Evolutionary conservation across 2,888 invertebrate species (phyloP).

Genomic region (Dryocosmus kuriphilus): DNA sequence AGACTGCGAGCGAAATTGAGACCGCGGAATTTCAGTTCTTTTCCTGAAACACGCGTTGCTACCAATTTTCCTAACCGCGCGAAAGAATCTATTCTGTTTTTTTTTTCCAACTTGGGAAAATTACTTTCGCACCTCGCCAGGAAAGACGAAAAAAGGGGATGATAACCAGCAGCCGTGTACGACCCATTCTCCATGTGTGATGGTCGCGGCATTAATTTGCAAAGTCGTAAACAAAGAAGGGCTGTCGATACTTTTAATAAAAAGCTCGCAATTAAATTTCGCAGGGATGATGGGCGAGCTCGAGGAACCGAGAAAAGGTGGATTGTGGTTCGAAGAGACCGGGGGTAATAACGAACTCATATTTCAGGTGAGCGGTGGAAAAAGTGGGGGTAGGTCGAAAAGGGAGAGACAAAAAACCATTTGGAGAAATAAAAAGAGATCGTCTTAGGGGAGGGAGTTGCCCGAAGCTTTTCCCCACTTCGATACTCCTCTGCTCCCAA

Average conservation of each 20-base stretch:
- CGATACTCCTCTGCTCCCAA: slow-evolving; percentile 45
- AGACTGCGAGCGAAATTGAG: slow-evolving; percentile 28
- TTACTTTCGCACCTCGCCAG: slow-evolving; percentile 26
- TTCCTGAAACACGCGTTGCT: slow-evolving; percentile 28
- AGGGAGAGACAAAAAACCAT: slow-evolving; percentile 58
- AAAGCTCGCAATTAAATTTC: slow-evolving; percentile 76
- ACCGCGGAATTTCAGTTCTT: slow-evolving; percentile 32
- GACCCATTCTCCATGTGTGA: slow-evolving; percentile 62
- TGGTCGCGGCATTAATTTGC: slow-evolving; percentile 69
- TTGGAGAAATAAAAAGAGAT: slow-evolving; percentile 58
- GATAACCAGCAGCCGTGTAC: slow-evolving; percentile 50
- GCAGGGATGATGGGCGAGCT: slow-evolving; percentile 46
- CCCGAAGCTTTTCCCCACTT: slow-evolving; percentile 61
- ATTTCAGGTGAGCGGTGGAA: slow-evolving; percentile 65
- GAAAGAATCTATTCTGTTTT: slow-evolving; percentile 29
- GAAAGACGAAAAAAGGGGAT: slow-evolving; percentile 48
- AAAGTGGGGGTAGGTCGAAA: slow-evolving; percentile 54
- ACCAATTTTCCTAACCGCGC: slow-evolving; percentile 35
- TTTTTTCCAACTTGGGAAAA: slow-evolving; percentile 46
- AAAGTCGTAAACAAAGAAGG: slow-evolving; percentile 73
- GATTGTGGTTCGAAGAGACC: slow-evolving; percentile 54
- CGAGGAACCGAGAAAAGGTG: slow-evolving; percentile 46
- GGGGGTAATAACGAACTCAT: slow-evolving; percentile 68
- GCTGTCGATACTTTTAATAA: slow-evolving; percentile 77
- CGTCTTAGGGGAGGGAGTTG: slow-evolving; percentile 51